Evolutionary conservation across 2,113 vertebrate genomes (phyloP), one percentile per base, ranked within the genome.

Genomic region (Indri indri): DNA sequence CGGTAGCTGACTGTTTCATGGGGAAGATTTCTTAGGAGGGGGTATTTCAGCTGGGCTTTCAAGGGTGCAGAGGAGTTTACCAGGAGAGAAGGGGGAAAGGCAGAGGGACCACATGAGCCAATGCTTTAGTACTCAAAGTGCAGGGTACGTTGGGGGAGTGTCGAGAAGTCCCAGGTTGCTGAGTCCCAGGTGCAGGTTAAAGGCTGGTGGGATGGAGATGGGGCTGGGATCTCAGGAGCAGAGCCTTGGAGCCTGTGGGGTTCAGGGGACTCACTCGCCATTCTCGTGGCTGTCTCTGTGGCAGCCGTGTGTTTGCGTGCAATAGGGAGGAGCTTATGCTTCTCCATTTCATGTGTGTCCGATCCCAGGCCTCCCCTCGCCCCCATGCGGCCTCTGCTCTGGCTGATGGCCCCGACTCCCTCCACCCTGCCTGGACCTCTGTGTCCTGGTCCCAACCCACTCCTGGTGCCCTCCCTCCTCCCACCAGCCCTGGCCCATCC

Each of bases 21-120:
- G 34, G 40, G 23, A 50, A 23, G 34, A 66, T 25, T 54, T 27
- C 57, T 40, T 14, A 59, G 50, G 42, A 45, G 40, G 30, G 66
- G 8, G 11, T 25, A 10, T 59, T 68, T 45, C 11, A 42, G 20
- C 32, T 34, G 81, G 81, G 63, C 22, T 92, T 90, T 92, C 57
- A 90, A 88, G 93, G 82, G 30, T 66, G 52, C 45, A 45, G 34
- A 88, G 50, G 70, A 54, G 88, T 97, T 94, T 45, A 25, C 34
- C 52, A 70, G 37, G 85, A 76, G 47, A 42, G 30, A 52, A 42
- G 66, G 7, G 14, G 6, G 20, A 40, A 52, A 47, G 61, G 63
- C 42, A 50, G 45, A 73, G 30, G 32, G 54, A 42, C 18, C 4
- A 11, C 25, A 37, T 17, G 20, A n/a, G 77, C 3, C 45, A 25